These are phyloP conservation scores for Elephas maximus DNA, from an alignment of 2,113 vertebrate genomes.

Conservation along the genomic window DNA sequence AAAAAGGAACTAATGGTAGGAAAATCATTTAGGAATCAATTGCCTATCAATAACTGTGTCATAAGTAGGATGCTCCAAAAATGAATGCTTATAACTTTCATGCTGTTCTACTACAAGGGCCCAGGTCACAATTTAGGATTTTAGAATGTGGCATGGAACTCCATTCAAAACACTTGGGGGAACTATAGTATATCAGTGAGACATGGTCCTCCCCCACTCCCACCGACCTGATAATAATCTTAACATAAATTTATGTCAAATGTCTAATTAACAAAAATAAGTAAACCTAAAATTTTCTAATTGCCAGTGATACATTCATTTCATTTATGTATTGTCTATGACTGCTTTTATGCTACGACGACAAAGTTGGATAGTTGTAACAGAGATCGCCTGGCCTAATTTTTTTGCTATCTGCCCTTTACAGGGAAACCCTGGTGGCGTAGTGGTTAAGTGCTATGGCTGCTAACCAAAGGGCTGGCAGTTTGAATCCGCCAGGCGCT, in stretches of 20 bases:
- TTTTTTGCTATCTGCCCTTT: background rate
- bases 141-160: background rate
- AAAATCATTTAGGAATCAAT: constrained; percentile 27
- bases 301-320: background rate
- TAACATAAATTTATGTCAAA: background rate
- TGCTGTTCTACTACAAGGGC: background rate
- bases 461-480: too few relatives aligned
- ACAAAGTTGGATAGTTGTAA: background rate
- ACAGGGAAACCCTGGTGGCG: background rate
- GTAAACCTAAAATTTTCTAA: background rate
- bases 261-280: background rate
- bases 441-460: too few relatives aligned
- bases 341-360: background rate
- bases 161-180: background rate
- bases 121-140: background rate
- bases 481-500: too few relatives aligned
- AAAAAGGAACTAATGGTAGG: background rate
- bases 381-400: background rate
- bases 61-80: background rate
- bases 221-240: background rate
- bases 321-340: background rate
- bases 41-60: background rate
- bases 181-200: background rate
- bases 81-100: background rate
- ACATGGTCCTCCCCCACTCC: background rate